A percentile compares a stretch with the other conserved stretches of the same genome.
Evolutionary conservation across 1,140 invertebrate genomes (phyloP).

Genomic region (Leucophenga varia): DNA sequence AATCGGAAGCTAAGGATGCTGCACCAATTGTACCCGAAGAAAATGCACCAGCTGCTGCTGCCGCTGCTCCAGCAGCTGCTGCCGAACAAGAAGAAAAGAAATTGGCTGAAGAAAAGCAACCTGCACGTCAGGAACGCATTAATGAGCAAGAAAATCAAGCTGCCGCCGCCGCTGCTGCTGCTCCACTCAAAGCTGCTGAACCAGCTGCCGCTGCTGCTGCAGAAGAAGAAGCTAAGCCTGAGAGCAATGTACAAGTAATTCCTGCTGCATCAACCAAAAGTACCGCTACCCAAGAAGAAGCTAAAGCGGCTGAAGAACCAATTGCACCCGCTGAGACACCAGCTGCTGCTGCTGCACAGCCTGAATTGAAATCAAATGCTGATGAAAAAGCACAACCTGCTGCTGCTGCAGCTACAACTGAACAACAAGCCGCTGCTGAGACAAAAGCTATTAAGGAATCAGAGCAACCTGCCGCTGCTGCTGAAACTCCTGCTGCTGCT

Average conservation of each 20-base stretch:
- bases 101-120: slow-evolving; percentile 14
- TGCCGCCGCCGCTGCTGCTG: slow-evolving; percentile 3
- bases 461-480: background rate
- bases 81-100: slow-evolving; percentile 11
- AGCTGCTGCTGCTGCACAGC: background rate
- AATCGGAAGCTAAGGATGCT: slow-evolving; percentile 10
- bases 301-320: background rate
- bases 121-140: slow-evolving; percentile 34
- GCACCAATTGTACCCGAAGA: slow-evolving; percentile 6
- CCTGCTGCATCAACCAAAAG: background rate
- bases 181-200: background rate
- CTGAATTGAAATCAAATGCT: background rate
- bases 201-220: slow-evolving; percentile 3
- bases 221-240: slow-evolving; percentile 3
- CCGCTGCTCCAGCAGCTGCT: background rate
- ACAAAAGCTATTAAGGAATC: slow-evolving; percentile 21
- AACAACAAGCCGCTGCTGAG: background rate
- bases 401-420: slow-evolving; percentile 9
- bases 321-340: background rate
- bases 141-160: slow-evolving; percentile 29
- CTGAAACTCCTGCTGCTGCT: slow-evolving; percentile 8
- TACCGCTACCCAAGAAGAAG: slow-evolving; percentile 6
- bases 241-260: too few species aligned
- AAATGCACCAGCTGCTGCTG: slow-evolving; percentile 1
- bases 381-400: too few species aligned